A percentile compares a stretch with the other conserved stretches of the same genome.
Conservation (phyloP, 2,797 vertebrate species). For the Pantherophis vulpinus region DNA sequence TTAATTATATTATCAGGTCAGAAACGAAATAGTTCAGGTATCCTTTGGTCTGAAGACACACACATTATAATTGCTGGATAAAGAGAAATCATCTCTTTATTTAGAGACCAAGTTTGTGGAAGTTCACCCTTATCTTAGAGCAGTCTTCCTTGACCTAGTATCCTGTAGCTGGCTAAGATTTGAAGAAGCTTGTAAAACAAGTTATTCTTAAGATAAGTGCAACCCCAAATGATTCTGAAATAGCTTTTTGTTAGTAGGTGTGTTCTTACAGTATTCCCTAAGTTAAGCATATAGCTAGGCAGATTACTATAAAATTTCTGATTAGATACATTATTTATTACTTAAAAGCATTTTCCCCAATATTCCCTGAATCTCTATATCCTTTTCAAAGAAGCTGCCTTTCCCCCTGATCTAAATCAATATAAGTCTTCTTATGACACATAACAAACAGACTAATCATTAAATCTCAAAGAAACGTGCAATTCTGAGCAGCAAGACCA, state of each 20-base stretch:
- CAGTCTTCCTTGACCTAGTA: constrained; percentile 18
- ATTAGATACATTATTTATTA: not conserved
- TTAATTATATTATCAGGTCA: constrained; percentile 65
- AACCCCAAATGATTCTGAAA: not conserved
- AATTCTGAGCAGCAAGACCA: not conserved
- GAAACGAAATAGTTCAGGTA: constrained; percentile 61
- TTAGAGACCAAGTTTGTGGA: constrained; percentile 59
- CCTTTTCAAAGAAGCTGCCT: not conserved
- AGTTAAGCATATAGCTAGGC: not conserved
- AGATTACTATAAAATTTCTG: not conserved
- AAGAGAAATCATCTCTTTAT: constrained; percentile 64
- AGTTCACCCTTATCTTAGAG: constrained; percentile 51
- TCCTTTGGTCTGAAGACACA: constrained; percentile 61
- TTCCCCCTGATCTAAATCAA: not conserved
- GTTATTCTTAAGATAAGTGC: not conserved
- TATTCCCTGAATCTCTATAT: not conserved
- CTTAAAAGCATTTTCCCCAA: not conserved
- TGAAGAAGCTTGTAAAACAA: not conserved
- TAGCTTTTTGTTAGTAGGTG: not conserved
- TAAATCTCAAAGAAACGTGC: not conserved
- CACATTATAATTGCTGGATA: constrained; percentile 60
- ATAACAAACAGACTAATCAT: not conserved
- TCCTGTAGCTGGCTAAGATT: not conserved
- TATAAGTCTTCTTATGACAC: not conserved
- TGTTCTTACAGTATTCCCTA: not conserved